A percentile compares a stretch with the other conserved stretches of the same genome.
These are phyloP conservation scores for Aleiodes alternator DNA, from an alignment of 2,888 invertebrate species.

Conservation along the genomic window DNA sequence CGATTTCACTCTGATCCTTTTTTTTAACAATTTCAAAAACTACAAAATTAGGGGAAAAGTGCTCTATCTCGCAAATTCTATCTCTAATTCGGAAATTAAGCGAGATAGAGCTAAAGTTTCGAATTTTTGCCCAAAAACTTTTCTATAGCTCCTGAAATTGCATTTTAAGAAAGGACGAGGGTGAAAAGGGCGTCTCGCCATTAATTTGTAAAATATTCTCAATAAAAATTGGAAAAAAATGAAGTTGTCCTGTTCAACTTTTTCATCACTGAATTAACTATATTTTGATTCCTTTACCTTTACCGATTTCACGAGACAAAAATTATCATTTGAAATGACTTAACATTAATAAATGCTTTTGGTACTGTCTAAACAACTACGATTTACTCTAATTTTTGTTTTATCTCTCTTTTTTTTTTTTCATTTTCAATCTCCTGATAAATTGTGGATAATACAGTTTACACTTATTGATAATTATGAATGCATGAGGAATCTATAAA, in stretches of 20 bases:
- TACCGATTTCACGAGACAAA: slow-evolving; percentile 21
- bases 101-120: too few species aligned
- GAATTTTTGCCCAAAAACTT: too few species aligned
- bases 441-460: slow-evolving; percentile 24
- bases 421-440: slow-evolving; percentile 33
- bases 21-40: too few species aligned
- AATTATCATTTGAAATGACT: slow-evolving; percentile 44
- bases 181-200: neutral
- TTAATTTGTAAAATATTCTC: slow-evolving; percentile 1
- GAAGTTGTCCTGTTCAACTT: too few species aligned
- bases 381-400: slow-evolving; percentile 24
- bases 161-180: too few species aligned
- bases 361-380: slow-evolving; percentile 51
- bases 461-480: slow-evolving; percentile 34
- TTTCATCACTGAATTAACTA: neutral
- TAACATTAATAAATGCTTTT: slow-evolving; percentile 55
- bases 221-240: neutral
- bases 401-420: neutral
- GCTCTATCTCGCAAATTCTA: too few species aligned
- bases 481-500: slow-evolving; percentile 30
- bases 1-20: too few species aligned
- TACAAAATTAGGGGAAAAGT: too few species aligned
- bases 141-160: too few species aligned
- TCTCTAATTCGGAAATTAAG: too few species aligned
- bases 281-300: slow-evolving; percentile 44